These are phyloP conservation scores for Puntigrus tetrazona DNA, from an alignment of 2,113 vertebrate genomes.

Conservation along the genomic window DNA sequence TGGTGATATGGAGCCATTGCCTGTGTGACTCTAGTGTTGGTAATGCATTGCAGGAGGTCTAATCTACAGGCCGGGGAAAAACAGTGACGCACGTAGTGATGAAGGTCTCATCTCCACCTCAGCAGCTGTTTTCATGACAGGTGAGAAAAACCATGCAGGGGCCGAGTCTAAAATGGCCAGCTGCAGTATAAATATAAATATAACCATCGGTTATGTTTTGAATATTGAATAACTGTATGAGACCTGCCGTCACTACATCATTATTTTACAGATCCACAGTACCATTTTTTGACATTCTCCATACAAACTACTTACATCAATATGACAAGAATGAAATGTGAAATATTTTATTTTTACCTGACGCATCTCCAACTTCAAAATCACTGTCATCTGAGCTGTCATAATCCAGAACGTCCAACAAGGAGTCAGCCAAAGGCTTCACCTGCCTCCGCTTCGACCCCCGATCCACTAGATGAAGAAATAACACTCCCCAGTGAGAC, in stretches of 20 bases:
- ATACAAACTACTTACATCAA: neutral
- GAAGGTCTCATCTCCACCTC: constrained; percentile 44
- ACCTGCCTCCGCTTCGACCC: constrained; percentile 95
- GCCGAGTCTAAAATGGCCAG: neutral
- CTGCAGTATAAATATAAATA: neutral
- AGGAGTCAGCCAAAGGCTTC: constrained; percentile 95
- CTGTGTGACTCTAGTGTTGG: neutral
- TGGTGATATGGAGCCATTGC: constrained; percentile 32
- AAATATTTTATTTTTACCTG: constrained; percentile 78
- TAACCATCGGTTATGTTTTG: neutral
- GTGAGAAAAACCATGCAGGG: neutral
- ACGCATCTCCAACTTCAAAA: constrained; percentile 98
- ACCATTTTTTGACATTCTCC: neutral
- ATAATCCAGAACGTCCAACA: constrained; percentile 96
- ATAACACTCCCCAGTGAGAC: neutral
- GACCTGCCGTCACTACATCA: neutral
- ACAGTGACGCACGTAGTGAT: constrained; percentile 28
- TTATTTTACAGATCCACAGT: neutral
- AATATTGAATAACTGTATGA: neutral
- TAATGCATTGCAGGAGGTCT: constrained; percentile 4
- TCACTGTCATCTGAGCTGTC: constrained; percentile 99
- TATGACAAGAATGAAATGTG: neutral
- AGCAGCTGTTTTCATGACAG: constrained; percentile 37
- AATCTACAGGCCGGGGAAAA: neutral
- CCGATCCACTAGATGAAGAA: constrained; percentile 85